Evolutionary conservation across 2,888 invertebrate genomes (phyloP), one percentile per base, ranked within the genome.

Genomic region (Ectemnius continuus): DNA sequence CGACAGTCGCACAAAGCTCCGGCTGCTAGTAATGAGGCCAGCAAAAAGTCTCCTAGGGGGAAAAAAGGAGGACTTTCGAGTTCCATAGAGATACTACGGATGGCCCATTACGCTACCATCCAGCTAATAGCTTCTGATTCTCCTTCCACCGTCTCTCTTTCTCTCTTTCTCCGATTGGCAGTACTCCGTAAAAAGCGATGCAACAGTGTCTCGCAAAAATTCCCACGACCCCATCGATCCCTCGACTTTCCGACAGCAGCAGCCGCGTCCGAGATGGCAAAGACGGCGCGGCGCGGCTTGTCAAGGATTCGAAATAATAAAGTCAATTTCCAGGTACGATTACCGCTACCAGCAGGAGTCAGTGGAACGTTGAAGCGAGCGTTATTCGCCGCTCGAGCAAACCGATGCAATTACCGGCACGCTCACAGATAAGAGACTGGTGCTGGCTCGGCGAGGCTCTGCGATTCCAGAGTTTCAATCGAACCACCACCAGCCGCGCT

Each of bases 381-480:
- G 52, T 14, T 16, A 52, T 13, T 52, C 16, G 6, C 52, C n/a
- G 52, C 52, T 52, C 52, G 52, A 52, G 14, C 52, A 52, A 47
- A 13, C 52, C 52, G 16, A 52, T 52, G 52, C 52, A 52, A 52
- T 52, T 52, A 52, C 52, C n/a, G 16, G 52, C 16, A 16, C 6
- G 2, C 52, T 16, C 16, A 2, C n/a, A 16, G 16, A 52, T 52
- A 61, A n/a, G 61, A 16, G 26, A 14, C 18, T 28, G 16, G 61
- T 14, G n/a, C n/a, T n/a, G 36, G 13, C 13, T 23, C 23, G 16
- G 45, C 36, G 45, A 61, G 45, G 45, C n/a, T 14, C 14, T 8
- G 46, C 46, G 16, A 18, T 46, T 16, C 61, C 1, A 5, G 20
- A 46, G 61, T 61, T 46, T 20, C 61, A 46, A 61, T 61, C 45